Percentiles rank a stretch among this genome's conserved stretches.
These are phyloP conservation scores for Saccostrea echinata DNA, from an alignment of 1,140 invertebrate species.

Conservation along the genomic window DNA sequence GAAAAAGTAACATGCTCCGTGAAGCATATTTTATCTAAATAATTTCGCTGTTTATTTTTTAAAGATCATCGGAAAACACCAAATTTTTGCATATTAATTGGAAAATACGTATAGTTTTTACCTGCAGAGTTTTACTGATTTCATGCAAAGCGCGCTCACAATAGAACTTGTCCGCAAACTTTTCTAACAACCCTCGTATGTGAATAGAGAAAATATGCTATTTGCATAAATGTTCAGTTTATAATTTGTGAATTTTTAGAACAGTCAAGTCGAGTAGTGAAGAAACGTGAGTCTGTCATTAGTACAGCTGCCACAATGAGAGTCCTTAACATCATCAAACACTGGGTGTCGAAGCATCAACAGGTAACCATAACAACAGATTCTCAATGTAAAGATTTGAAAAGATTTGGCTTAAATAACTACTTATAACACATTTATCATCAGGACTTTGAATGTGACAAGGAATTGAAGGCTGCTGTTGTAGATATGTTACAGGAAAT, in stretches of 20 bases:
- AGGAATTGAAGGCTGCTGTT: constrained; percentile 87
- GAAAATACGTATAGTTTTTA: too few species aligned
- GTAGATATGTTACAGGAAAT: constrained; percentile 95
- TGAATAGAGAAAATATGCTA: too few species aligned
- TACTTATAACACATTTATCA: constrained; percentile 21
- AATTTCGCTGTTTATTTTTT: too few species aligned
- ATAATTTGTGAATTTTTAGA: background rate
- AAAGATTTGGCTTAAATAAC: background rate
- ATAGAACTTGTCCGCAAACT: too few species aligned
- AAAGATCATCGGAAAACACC: too few species aligned
- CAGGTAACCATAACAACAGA: constrained; percentile 68
- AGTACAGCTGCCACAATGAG: constrained; percentile 96
- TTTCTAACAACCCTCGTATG: too few species aligned
- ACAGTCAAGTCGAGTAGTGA: constrained; percentile 69
- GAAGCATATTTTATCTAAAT: too few species aligned
- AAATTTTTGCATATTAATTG: too few species aligned
- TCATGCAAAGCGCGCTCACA: too few species aligned
- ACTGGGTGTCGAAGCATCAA: constrained; percentile 87
- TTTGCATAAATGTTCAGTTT: too few species aligned
- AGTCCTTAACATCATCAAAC: constrained; percentile 92
- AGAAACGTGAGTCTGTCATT: constrained; percentile 91
- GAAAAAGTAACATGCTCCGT: too few species aligned
- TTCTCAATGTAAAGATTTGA: background rate
- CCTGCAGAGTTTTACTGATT: too few species aligned
- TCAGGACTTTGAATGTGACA: constrained; percentile 92